These are phyloP conservation scores for Ceyx cyanopectus DNA, from an alignment of 2,113 vertebrate species.

Conservation along the genomic window DNA sequence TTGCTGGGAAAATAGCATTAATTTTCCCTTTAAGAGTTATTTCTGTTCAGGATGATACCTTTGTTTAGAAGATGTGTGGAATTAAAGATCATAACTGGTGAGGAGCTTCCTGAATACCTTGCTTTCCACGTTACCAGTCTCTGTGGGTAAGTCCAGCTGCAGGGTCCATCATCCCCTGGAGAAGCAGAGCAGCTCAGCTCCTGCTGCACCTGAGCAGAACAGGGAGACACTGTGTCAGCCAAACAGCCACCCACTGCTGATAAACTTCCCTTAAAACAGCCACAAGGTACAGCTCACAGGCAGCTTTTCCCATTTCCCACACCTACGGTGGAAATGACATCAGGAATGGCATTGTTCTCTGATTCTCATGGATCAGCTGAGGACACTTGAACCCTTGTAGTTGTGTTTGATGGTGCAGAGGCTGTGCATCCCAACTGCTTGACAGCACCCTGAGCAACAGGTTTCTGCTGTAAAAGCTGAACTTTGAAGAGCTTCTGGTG, in stretches of 20 bases:
- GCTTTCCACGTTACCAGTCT: accelerated
- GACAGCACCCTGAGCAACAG: not conserved
- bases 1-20: accelerated
- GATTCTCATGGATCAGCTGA: not conserved
- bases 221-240: not conserved
- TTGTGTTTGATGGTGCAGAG: not conserved
- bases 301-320: not conserved
- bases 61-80: not conserved
- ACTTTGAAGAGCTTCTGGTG: not conserved
- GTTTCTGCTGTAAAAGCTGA: not conserved
- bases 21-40: not conserved
- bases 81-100: not conserved
- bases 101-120: not conserved
- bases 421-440: not conserved
- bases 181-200: not conserved
- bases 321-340: not conserved
- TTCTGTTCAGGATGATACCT: not conserved
- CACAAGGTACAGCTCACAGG: accelerated
- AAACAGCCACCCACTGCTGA: not conserved
- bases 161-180: not conserved
- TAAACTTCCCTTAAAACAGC: not conserved
- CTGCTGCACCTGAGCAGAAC: not conserved
- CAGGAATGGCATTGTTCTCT: not conserved
- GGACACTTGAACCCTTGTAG: no score
- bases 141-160: not conserved